Percentiles rank a stretch among this genome's conserved stretches.
These are phyloP conservation scores for Delia radicum DNA, from an alignment of 1,140 invertebrate species.

Conservation along the genomic window DNA sequence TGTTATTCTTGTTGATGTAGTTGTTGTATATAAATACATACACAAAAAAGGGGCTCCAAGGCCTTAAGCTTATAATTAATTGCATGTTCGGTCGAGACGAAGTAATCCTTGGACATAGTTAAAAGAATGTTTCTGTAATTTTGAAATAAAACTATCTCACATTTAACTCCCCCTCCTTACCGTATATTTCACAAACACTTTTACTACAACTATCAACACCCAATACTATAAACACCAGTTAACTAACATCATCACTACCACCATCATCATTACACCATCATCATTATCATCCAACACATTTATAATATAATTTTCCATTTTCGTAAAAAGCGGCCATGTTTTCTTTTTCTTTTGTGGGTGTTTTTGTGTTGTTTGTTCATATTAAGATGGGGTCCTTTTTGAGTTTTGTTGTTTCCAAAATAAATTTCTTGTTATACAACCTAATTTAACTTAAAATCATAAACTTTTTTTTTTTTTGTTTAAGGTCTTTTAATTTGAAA, in stretches of 20 bases:
- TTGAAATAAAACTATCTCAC: neutral
- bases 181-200: neutral
- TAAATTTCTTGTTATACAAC: slow-evolving; percentile 23
- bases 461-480: neutral
- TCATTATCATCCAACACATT: neutral
- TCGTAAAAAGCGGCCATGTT: slow-evolving; percentile 15
- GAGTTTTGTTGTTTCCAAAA: neutral
- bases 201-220: neutral
- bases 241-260: neutral
- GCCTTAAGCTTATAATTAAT: slow-evolving; percentile 57
- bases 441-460: slow-evolving; percentile 5
- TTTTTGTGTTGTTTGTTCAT: neutral
- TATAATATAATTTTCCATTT: neutral
- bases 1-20: slow-evolving; percentile 2
- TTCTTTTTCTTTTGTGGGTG: neutral
- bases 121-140: neutral
- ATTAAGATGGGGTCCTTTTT: neutral
- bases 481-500: neutral
- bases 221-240: neutral
- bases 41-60: slow-evolving; percentile 46
- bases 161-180: neutral
- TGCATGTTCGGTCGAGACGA: slow-evolving; percentile 57
- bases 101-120: slow-evolving; percentile 44
- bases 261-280: too few species aligned
- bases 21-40: neutral